phyloP scores from a whole-genome alignment of 1,140 invertebrate species.

The Laupala kohalensis region DNA sequence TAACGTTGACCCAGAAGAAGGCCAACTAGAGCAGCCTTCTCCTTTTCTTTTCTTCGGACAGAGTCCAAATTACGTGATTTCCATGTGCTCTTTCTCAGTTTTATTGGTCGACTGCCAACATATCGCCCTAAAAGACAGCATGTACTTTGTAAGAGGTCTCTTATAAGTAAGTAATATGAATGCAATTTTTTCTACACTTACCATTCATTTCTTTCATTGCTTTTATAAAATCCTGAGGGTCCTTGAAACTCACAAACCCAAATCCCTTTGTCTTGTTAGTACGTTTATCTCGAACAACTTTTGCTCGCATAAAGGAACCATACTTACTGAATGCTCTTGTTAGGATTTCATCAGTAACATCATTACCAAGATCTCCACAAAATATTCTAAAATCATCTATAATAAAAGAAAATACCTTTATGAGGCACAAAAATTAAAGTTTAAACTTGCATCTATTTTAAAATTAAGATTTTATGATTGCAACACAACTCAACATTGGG shows the following conservation, averaged over 20 bases:
- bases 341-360: conserved; percentile 94
- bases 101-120: conserved; percentile 95
- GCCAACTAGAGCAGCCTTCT: conserved; percentile 65
- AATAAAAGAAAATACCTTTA: too few species aligned
- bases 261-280: conserved; percentile 98
- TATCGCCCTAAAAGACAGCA: conserved; percentile 56
- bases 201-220: conserved; percentile 98
- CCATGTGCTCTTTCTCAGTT: conserved; percentile 93
- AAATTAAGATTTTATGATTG: too few species aligned
- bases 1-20: conserved; percentile 39
- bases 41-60: conserved; percentile 89
- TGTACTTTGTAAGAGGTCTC: not conserved
- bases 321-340: conserved; percentile 90
- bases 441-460: too few species aligned
- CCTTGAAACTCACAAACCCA: conserved; percentile 97
- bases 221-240: conserved; percentile 92
- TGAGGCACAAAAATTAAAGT: too few species aligned
- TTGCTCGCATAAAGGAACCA: conserved; percentile 85
- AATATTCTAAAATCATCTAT: conserved; percentile 96
- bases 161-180: not conserved
- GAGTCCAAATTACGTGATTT: conserved; percentile 84
- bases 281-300: conserved; percentile 89
- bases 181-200: conserved; percentile 27
- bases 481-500: too few species aligned
- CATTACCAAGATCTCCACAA: conserved; percentile 97